These are phyloP conservation scores for Synaphobranchus kaupii DNA, from an alignment of 2,797 vertebrate species.

Conservation along the genomic window DNA sequence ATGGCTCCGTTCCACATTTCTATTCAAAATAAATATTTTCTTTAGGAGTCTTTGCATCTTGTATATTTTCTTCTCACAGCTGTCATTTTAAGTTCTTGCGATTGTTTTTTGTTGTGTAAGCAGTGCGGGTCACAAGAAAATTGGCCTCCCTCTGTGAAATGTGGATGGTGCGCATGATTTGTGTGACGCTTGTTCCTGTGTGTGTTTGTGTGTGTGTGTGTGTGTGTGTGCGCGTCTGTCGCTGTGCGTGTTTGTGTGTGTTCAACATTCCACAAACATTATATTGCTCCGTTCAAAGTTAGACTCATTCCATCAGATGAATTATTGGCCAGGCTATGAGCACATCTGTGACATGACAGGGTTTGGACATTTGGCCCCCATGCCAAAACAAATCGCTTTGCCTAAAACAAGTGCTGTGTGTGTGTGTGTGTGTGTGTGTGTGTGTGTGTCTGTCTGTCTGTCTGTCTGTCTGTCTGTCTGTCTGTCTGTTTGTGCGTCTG, in stretches of 20 bases:
- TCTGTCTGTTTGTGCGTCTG: neutral
- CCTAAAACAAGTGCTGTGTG: neutral
- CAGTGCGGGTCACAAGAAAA: neutral
- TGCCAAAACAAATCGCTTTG: conserved; percentile 25
- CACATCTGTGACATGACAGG: conserved; percentile 29
- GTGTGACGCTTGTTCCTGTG: neutral
- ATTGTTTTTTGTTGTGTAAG: neutral
- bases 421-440: conserved; percentile 2
- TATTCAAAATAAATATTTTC: conserved; percentile 40
- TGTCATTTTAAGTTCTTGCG: neutral
- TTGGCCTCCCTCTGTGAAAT: neutral
- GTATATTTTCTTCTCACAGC: neutral
- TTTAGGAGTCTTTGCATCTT: neutral
- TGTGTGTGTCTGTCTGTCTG: conserved; percentile 5
- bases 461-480: neutral
- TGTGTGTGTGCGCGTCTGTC: conserved; percentile 17
- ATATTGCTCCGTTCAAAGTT: neutral
- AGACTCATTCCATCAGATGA: neutral
- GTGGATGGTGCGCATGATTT: neutral
- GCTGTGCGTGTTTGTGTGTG: conserved; percentile 1
- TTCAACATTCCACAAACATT: neutral
- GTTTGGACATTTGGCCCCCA: neutral
- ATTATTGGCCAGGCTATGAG: conserved; percentile 7
- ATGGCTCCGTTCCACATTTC: conserved; percentile 21
- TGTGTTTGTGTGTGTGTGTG: neutral